These are phyloP conservation scores for Potamarius usumacintae DNA, from an alignment of 2,113 vertebrate species.

Conservation along the genomic window DNA sequence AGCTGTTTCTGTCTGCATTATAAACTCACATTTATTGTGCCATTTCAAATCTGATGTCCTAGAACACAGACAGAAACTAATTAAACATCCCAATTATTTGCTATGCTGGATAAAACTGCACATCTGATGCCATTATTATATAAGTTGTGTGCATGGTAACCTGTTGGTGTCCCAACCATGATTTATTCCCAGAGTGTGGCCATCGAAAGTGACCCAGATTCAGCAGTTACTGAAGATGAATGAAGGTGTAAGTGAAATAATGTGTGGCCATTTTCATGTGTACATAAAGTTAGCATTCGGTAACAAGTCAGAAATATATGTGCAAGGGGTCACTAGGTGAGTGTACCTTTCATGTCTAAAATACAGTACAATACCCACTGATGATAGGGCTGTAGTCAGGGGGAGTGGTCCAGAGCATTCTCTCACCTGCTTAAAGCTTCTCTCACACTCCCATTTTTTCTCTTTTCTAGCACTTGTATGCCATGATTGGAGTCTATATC, in stretches of 20 bases:
- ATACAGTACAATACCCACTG: constrained; percentile 23
- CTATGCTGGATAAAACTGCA: not conserved
- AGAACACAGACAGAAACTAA: not conserved
- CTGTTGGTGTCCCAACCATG: not conserved
- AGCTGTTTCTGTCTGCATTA: not conserved
- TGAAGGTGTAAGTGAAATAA: not conserved
- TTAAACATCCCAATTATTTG: not conserved
- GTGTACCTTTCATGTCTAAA: constrained; percentile 32
- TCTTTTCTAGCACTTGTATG: not conserved
- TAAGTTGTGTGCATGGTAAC: not conserved
- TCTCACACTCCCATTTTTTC: not conserved
- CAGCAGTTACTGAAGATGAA: not conserved
- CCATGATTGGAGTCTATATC: not conserved
- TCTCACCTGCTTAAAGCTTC: not conserved
- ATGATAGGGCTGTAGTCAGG: constrained; percentile 32
- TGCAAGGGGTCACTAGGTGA: not conserved
- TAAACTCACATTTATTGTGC: not conserved
- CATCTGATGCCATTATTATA: not conserved
- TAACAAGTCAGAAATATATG: constrained; percentile 16
- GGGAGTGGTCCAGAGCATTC: constrained; percentile 17
- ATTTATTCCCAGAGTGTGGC: not conserved
- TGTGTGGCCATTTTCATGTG: not conserved
- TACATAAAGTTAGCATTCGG: constrained; percentile 7
- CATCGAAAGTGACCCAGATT: too few species aligned
- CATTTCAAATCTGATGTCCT: not conserved